Evolutionary conservation across 2,888 invertebrate species (phyloP).

Genomic region (Elaeidobius kamerunicus): DNA sequence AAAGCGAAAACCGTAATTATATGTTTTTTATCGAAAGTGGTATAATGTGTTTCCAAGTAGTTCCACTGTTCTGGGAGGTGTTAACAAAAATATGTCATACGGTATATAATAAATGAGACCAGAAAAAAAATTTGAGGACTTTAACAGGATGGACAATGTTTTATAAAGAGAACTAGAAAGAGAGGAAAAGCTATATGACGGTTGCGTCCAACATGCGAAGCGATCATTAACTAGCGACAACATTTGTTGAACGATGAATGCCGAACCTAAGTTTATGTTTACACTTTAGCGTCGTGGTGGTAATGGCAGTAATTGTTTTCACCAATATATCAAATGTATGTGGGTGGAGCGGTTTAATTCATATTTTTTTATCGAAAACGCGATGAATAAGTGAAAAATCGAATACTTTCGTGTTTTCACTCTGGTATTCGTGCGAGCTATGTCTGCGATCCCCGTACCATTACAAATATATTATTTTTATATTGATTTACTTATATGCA

Average conservation of each 20-base stretch:
- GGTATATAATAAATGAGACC: constrained; percentile 25
- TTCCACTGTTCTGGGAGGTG: constrained; percentile 27
- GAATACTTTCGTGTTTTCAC: constrained; percentile 21
- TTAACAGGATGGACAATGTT: constrained; percentile 26
- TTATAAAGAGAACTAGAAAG: constrained; percentile 13
- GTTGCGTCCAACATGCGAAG: constrained; percentile 40
- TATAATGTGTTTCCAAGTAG: constrained; percentile 26
- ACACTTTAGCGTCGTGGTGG: constrained; percentile 25
- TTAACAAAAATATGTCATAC: constrained; percentile 30
- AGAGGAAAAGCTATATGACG: constrained; percentile 29
- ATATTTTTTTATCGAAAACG: constrained; percentile 24
- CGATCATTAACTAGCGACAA: constrained; percentile 40
- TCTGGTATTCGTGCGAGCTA: constrained; percentile 9
- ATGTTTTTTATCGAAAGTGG: constrained; percentile 16
- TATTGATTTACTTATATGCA: too few relatives aligned
- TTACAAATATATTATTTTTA: too few relatives aligned
- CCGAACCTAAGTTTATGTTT: constrained; percentile 28
- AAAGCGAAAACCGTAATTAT: constrained; percentile 21
- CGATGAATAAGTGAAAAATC: constrained; percentile 29
- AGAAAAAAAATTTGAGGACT: constrained; percentile 14
- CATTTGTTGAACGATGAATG: constrained; percentile 27
- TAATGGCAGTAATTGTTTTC: constrained; percentile 28
- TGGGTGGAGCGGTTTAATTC: constrained; percentile 24
- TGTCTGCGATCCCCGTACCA: too few relatives aligned
- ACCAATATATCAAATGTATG: constrained; percentile 24